These are phyloP conservation scores for Xiphydria camelus DNA, from an alignment of 2,888 invertebrate species.

Conservation along the genomic window DNA sequence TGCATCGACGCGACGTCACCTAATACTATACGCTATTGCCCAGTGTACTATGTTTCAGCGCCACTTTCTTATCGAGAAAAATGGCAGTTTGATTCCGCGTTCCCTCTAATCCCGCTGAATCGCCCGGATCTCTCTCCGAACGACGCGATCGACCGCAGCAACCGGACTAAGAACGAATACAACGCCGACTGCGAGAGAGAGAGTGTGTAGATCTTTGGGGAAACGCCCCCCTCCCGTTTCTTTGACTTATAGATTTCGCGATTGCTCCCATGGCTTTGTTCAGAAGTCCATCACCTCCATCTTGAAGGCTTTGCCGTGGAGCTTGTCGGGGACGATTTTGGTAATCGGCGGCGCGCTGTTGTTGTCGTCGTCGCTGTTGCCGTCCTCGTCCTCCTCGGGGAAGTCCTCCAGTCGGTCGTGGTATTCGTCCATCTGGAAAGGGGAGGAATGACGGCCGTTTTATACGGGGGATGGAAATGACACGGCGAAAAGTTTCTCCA, in stretches of 20 bases:
- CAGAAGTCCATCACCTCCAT: slow-evolving; percentile 65
- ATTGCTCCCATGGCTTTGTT: slow-evolving; percentile 19
- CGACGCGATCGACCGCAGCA: background rate
- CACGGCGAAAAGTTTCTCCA: too few relatives aligned
- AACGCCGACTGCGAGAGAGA: too few relatives aligned
- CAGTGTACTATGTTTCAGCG: slow-evolving; percentile 22
- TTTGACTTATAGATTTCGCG: slow-evolving; percentile 5
- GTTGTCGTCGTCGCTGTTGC: slow-evolving; percentile 54
- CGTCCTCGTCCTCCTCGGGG: slow-evolving; percentile 60
- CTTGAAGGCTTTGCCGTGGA: slow-evolving; percentile 60
- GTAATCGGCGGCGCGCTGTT: slow-evolving; percentile 47
- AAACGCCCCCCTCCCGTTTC: too few relatives aligned
- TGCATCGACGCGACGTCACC: slow-evolving; percentile 17
- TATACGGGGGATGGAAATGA: too few relatives aligned
- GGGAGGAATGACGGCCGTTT: too few relatives aligned
- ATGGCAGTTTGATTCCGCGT: slow-evolving; percentile 34
- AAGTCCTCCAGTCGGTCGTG: slow-evolving; percentile 58
- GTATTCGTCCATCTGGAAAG: slow-evolving; percentile 58
- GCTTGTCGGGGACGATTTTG: slow-evolving; percentile 52
- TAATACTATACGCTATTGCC: slow-evolving; percentile 29
- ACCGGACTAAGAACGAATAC: too few relatives aligned
- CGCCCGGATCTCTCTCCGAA: background rate
- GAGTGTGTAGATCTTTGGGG: too few relatives aligned
- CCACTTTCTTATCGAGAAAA: slow-evolving; percentile 29
- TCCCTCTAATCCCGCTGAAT: too few relatives aligned